Percentiles rank a stretch among this genome's conserved stretches.
Evolutionary conservation across 2,888 invertebrate genomes (phyloP).

Genomic region (Coecobrya sp.): DNA sequence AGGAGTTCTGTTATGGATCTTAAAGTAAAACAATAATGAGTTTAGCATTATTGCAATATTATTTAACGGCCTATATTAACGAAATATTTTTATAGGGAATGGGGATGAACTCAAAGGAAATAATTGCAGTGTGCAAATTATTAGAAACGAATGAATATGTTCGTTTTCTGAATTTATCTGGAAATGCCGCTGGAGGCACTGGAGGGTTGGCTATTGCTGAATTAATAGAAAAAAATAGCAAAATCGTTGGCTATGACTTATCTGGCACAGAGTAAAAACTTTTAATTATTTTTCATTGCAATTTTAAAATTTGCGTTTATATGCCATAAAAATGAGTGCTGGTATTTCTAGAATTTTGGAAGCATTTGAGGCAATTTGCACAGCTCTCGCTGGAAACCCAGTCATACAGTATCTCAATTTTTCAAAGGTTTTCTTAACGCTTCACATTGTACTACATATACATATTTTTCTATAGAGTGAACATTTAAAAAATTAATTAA

Average conservation of each 20-base stretch:
- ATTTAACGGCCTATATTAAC: not conserved
- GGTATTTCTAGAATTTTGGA: slow-evolving; percentile 65
- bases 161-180: slow-evolving; percentile 86
- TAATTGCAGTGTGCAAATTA: slow-evolving; percentile 87
- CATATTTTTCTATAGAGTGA: not conserved
- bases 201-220: slow-evolving; percentile 84
- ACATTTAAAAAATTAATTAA: not conserved
- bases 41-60: too few relatives aligned
- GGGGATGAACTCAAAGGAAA: slow-evolving; percentile 80
- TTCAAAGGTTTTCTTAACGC: slow-evolving; percentile 67
- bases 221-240: slow-evolving; percentile 81
- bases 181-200: slow-evolving; percentile 77
- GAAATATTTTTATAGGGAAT: slow-evolving; percentile 59
- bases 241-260: slow-evolving; percentile 80
- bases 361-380: slow-evolving; percentile 71
- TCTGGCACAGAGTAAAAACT: slow-evolving; percentile 65
- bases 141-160: slow-evolving; percentile 87
- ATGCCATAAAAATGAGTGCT: not conserved
- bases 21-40: slow-evolving; percentile 54
- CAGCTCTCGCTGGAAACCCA: slow-evolving; percentile 49
- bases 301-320: not conserved
- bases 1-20: slow-evolving; percentile 77
- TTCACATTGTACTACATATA: not conserved
- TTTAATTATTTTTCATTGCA: not conserved
- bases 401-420: slow-evolving; percentile 69